These are phyloP conservation scores for Xenus cinereus DNA, from an alignment of 2,113 vertebrate species.

Conservation along the genomic window DNA sequence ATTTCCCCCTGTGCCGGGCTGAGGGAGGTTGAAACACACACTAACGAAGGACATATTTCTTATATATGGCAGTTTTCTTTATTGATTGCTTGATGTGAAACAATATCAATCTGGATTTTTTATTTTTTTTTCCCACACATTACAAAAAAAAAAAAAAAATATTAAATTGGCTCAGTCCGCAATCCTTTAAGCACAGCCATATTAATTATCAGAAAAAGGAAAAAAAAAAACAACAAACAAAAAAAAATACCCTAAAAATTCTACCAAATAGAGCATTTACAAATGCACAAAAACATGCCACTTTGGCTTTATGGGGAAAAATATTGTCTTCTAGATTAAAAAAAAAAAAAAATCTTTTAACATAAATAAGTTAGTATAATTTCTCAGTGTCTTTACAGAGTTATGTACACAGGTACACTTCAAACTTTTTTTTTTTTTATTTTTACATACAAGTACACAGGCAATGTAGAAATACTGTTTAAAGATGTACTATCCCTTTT, in stretches of 20 bases:
- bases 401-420: conserved; percentile 97
- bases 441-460: conserved; percentile 87
- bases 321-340: conserved; percentile 86
- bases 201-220: conserved; percentile 73
- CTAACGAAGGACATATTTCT: conserved; percentile 41
- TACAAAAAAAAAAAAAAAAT: conserved; percentile 87
- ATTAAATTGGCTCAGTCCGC: conserved; percentile 98
- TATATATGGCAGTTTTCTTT: conserved; percentile 81
- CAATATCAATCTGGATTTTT: conserved; percentile 70
- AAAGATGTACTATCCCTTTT: conserved; percentile 79
- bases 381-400: conserved; percentile 99
- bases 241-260: conserved; percentile 57
- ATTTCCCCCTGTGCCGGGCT: background rate
- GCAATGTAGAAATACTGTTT: conserved; percentile 83
- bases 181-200: conserved; percentile 87
- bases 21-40: conserved; percentile 55
- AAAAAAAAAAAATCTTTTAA: conserved; percentile 86
- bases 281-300: conserved; percentile 90
- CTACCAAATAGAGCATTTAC: conserved; percentile 89
- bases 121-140: conserved; percentile 79
- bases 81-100: conserved; percentile 80
- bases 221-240: background rate
- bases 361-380: conserved; percentile 99
- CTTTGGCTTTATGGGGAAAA: conserved; percentile 90
- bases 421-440: conserved; percentile 77